Base-by-base conservation (phyloP, 2,888 invertebrate species). In the Orthosia incerta region DNA sequence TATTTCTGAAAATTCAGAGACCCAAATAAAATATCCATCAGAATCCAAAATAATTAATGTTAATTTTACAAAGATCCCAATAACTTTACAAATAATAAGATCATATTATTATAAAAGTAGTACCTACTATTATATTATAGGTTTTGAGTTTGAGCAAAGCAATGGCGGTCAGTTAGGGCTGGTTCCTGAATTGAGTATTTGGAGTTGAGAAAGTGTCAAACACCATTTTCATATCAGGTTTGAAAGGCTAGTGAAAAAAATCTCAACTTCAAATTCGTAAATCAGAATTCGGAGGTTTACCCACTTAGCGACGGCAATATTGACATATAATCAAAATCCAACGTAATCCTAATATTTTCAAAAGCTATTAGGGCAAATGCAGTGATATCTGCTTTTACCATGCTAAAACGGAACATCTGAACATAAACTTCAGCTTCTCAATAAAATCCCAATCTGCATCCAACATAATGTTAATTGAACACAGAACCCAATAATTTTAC, bases 11-110 rank as follows among this genome's bases (percentile, higher is more conserved):
- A 64, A 48, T 18, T 12, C 7, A 13, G 11, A n/a, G 5, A 45
- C 60, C 59, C 39, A 26, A 61, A 74, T 57, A 63, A 71, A 75
- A 66, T 46, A 11, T 13, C 53, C 82, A 76, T 59, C 23, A 66
- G 18, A 16, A 31, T 4, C 15, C 26, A 46, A 73, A 59, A 26
- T 59, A 57, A 73, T 39, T 59, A 57, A 73, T 39, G n/a, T 20
- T 48, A 48, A 71, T 73, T 59, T 56, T 12, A 31, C 15, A 23
- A 18, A 61, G 18, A 55, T 5, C 16, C 16, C 16, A 55, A 55
- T 55, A 2, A 55, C 26, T 55, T 26, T 16, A 26, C 23, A 15
- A 9, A 26, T 23, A 13, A 3, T 53, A 53, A 39, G 7, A 39
- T 39, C 39, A 39, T 9, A n/a, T n/a, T n/a, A n/a, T n/a, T n/a